Evolutionary conservation across 2,113 vertebrate genomes (phyloP), one percentile per base, ranked within the genome.

Genomic region (Sinocyclocheilus anophthalmus): DNA sequence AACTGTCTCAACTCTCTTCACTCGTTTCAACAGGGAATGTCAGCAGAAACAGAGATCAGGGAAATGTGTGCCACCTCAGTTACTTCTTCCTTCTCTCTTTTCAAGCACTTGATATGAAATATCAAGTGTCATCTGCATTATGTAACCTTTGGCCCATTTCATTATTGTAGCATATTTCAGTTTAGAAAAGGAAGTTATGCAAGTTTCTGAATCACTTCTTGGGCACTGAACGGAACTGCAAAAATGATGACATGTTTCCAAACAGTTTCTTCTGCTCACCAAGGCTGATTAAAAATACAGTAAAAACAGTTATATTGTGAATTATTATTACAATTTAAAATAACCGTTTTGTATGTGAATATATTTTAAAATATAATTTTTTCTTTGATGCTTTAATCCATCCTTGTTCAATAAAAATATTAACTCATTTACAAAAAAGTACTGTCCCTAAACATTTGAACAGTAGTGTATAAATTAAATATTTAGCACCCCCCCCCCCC

Each of bases 1-100:
- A 67, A 78, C 24, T 14, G 45, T 67, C 80, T 86, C 84, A 86
- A 42, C 33, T 18, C 65, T 72, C 9, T 22, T 75, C 65, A 57
- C 16, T 61, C 75, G 5, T 76, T 87, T 87, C 69, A 79, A 90
- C 81, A 85, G 86, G 30, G 93, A 92, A 93, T 92, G 90, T 92
- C 92, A 92, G 67, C 85, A 76, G 48, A 88, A 88, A 87, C 87
- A 91, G 87, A 91, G 88, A 90, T 92, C 88, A 90, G 84, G 82
- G 88, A 84, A 88, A 91, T 88, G 72, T 75, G 30, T 86, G 85
- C 72, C 76, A 55, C 81, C 53, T 84, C 63, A 81, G 37, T 72
- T 72, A 81, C 76, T 70, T 30, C 26, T 39, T 69, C 61, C 3
- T 16, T 53, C 83, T 87, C 12, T 86, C 30, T 67, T 14, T n/a